These are phyloP conservation scores for Actinemys pallida DNA, from an alignment of 2,113 vertebrate genomes.

Conservation along the genomic window DNA sequence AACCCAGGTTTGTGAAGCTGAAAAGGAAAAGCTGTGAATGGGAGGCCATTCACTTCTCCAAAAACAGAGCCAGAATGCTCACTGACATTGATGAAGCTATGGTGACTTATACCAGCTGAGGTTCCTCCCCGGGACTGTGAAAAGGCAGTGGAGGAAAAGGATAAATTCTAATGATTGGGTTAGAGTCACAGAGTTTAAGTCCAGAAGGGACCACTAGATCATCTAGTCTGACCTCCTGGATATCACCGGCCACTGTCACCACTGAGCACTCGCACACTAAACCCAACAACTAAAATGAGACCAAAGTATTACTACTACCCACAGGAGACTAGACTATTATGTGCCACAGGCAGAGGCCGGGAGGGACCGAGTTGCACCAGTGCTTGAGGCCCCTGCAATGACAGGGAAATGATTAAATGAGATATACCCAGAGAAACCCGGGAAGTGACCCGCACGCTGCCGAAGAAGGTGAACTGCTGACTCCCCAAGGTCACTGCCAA, in stretches of 20 bases:
- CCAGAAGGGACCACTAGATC: not conserved
- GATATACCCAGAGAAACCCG: not conserved
- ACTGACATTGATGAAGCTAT: not conserved
- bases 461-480: not conserved
- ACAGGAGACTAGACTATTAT: not conserved
- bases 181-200: not conserved
- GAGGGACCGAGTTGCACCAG: not conserved
- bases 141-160: fast-evolving
- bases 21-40: not conserved
- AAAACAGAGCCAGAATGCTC: not conserved
- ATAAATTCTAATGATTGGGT: not conserved
- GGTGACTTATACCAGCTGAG: not conserved
- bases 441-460: not conserved
- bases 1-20: not conserved
- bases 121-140: fast-evolving
- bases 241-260: not conserved
- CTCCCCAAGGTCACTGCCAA: not conserved
- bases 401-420: not conserved
- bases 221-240: not conserved
- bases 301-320: not conserved
- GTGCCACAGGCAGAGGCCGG: not conserved
- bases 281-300: not conserved
- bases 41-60: not conserved
- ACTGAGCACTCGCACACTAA: not conserved
- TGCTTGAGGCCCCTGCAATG: not conserved